Conservation (phyloP, 2,888 invertebrate genomes). For the Barypeithes pellucidus region DNA sequence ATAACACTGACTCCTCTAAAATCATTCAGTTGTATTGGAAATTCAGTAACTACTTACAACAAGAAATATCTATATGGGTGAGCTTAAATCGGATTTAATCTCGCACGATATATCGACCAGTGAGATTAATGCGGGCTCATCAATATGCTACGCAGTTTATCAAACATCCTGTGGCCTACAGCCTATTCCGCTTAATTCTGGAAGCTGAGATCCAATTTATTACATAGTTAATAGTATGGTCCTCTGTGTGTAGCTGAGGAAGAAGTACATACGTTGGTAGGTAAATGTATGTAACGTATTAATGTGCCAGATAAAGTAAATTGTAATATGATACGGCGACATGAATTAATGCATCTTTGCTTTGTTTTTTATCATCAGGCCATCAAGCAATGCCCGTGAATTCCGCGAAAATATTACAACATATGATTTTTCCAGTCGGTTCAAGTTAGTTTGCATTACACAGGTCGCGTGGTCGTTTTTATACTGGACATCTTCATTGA, state of each 20-base stretch:
- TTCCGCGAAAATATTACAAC: too few species aligned
- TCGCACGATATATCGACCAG: slow-evolving; percentile 34
- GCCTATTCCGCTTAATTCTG: slow-evolving; percentile 40
- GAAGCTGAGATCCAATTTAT: slow-evolving; percentile 39
- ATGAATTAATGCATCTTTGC: too few species aligned
- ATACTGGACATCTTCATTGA: too few species aligned
- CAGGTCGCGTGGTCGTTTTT: too few species aligned
- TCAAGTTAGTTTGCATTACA: too few species aligned
- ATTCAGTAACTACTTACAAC: slow-evolving; percentile 8
- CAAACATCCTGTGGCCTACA: slow-evolving; percentile 40
- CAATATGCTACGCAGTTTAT: slow-evolving; percentile 43
- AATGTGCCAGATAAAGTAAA: slow-evolving; percentile 24
- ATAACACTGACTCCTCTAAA: too few species aligned
- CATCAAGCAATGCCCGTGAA: too few species aligned
- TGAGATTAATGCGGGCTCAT: slow-evolving; percentile 43
- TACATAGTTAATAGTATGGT: slow-evolving; percentile 30
- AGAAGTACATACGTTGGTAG: slow-evolving; percentile 33
- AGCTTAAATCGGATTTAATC: slow-evolving; percentile 7
- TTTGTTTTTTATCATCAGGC: too few species aligned
- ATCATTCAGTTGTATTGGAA: neutral
- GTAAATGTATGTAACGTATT: slow-evolving; percentile 6
- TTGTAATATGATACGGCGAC: too few species aligned
- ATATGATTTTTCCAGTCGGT: too few species aligned
- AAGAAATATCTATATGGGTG: neutral
- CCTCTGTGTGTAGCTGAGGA: slow-evolving; percentile 32